Evolutionary conservation across 2,888 invertebrate genomes (phyloP).

Genomic region (Acleris sparsana): DNA sequence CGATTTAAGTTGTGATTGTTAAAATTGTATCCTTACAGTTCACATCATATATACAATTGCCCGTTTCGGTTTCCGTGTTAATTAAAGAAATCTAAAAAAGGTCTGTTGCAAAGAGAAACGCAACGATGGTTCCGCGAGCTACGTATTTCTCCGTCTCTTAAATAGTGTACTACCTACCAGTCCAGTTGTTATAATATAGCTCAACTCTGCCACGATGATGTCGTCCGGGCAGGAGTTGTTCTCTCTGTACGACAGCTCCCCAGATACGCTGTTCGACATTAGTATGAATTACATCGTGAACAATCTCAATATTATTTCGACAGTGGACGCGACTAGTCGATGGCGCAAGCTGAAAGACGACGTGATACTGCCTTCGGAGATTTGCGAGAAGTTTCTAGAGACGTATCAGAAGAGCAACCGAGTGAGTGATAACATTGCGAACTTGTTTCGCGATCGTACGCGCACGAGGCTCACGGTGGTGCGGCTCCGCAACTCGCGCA

Average conservation of each 20-base stretch:
- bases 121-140: slow-evolving; percentile 48
- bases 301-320: slow-evolving; percentile 85
- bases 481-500: slow-evolving; percentile 87
- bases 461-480: slow-evolving; percentile 88
- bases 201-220: slow-evolving; percentile 30
- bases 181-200: slow-evolving; percentile 27
- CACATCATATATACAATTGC: background rate
- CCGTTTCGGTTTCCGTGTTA: slow-evolving; percentile 6
- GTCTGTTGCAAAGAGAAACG: slow-evolving; percentile 35
- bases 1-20: slow-evolving; percentile 29
- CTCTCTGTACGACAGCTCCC: slow-evolving; percentile 66
- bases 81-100: slow-evolving; percentile 5
- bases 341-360: slow-evolving; percentile 83
- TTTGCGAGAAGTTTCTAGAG: slow-evolving; percentile 87
- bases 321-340: slow-evolving; percentile 68
- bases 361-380: slow-evolving; percentile 86
- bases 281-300: slow-evolving; percentile 85
- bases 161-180: slow-evolving; percentile 18
- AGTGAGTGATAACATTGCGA: slow-evolving; percentile 87
- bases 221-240: slow-evolving; percentile 54
- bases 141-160: slow-evolving; percentile 45
- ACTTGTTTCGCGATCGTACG: slow-evolving; percentile 87
- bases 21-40: slow-evolving; percentile 13
- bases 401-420: slow-evolving; percentile 81
- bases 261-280: slow-evolving; percentile 85